Evolutionary conservation across 1,140 invertebrate genomes (phyloP).

Genomic region (Penaeus indicus): DNA sequence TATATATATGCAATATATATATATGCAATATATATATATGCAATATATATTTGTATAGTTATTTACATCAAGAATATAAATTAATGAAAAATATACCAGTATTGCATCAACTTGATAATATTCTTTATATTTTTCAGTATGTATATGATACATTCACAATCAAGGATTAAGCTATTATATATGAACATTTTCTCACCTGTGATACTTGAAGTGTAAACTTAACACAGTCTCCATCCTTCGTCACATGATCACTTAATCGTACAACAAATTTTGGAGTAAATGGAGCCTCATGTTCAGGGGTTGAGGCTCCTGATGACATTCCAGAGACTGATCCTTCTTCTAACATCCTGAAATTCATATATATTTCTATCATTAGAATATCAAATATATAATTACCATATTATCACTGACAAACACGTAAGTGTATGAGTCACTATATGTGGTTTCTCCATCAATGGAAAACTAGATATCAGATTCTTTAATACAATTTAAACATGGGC

Average conservation of each 20-base stretch:
- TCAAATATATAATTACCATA: neutral
- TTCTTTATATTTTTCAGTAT: no score
- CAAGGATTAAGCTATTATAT: neutral
- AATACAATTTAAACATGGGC: no score
- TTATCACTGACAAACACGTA: neutral
- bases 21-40: no score
- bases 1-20: no score
- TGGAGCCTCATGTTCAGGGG: conserved; percentile 66
- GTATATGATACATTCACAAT: neutral
- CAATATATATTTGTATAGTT: no score
- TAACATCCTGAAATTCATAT: conserved; percentile 31
- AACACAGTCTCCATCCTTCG: conserved; percentile 70
- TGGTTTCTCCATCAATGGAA: neutral
- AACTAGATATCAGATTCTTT: no score
- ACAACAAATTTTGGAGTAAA: conserved; percentile 69
- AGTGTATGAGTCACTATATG: neutral
- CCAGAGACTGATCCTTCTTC: conserved; percentile 52
- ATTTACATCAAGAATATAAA: no score
- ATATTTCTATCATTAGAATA: neutral
- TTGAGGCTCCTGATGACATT: conserved; percentile 49
- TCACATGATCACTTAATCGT: conserved; percentile 70
- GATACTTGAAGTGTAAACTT: conserved; percentile 70
- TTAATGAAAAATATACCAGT: no score
- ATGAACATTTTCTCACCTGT: conserved; percentile 50
- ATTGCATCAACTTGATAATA: no score